Evolutionary conservation across 2,888 invertebrate genomes (phyloP), one percentile per base, ranked within the genome.

Genomic region (Pardosa pseudoannulata): DNA sequence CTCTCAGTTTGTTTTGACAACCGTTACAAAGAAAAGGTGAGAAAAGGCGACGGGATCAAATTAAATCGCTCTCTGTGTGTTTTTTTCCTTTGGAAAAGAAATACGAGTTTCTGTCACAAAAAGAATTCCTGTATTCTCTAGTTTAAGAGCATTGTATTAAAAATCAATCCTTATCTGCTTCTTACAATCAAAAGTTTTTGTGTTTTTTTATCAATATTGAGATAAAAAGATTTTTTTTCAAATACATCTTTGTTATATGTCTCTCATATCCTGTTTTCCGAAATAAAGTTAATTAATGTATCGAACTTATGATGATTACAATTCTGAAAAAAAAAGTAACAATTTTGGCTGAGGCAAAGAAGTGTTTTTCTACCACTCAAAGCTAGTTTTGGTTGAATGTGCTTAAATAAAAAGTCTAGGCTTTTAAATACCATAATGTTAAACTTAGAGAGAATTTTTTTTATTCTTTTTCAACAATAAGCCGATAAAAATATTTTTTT

Each of bases 1-100:
- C 56, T 23, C 56, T 56, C 56, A 56, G 56, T 56, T 56, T 56
- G 56, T 56, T 56, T 56, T 56, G 56, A 56, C 56, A 56, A 56
- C 56, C 56, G 56, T 56, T 56, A 56, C 56, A 56, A 56, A 56
- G 56, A 56, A 23, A 13, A 56, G 56, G 56, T 56, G 56, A n/a
- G 56, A 23, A 56, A 56, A 56, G 56, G 23, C 6, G 56, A 56
- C 56, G 56, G 56, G 56, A 56, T 56, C 56, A 56, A 56, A 56
- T 56, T 56, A 56, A 56, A 56, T 23, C 56, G 56, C 56, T 56
- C 23, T 56, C 3, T 19, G 3, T 23, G 19, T 56, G 16, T 6
- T 23, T 56, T 56, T 16, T 56, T 56, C 23, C 23, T 56, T 56
- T 56, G 23, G 56, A 5, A 56, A 46, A 56, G 56, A 56, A 56